Percentiles rank a stretch among this genome's conserved stretches.
These are phyloP conservation scores for Charina bottae DNA, from an alignment of 2,113 vertebrate species.

Conservation along the genomic window DNA sequence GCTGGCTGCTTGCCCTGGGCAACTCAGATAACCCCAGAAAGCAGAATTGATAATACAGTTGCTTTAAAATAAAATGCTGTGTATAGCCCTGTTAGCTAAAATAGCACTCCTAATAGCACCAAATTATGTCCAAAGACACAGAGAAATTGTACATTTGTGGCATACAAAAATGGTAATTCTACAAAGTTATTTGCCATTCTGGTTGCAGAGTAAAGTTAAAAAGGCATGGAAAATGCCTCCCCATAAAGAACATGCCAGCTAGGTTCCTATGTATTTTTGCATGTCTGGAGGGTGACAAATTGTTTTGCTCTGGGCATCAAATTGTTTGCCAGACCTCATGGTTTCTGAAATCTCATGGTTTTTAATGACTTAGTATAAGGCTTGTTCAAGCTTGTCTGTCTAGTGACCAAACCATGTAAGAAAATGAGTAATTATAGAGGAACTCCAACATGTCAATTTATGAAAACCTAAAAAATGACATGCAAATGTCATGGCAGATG, in stretches of 20 bases:
- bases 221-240: background rate
- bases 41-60: background rate
- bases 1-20: background rate
- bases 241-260: background rate
- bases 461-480: background rate
- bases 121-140: background rate
- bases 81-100: background rate
- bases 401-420: background rate
- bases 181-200: background rate
- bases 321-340: background rate
- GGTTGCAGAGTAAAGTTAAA: background rate
- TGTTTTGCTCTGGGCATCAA: background rate
- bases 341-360: background rate
- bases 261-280: background rate
- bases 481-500: background rate
- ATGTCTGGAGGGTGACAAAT: background rate
- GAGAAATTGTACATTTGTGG: background rate
- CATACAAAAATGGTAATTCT: background rate
- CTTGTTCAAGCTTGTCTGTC: background rate
- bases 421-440: background rate
- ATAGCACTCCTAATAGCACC: background rate
- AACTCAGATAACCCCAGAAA: constrained; percentile 13
- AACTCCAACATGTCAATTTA: background rate
- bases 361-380: background rate
- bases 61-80: background rate